Base-by-base conservation (phyloP, 2,797 vertebrate genomes). In the Thripadectes ignobilis region DNA sequence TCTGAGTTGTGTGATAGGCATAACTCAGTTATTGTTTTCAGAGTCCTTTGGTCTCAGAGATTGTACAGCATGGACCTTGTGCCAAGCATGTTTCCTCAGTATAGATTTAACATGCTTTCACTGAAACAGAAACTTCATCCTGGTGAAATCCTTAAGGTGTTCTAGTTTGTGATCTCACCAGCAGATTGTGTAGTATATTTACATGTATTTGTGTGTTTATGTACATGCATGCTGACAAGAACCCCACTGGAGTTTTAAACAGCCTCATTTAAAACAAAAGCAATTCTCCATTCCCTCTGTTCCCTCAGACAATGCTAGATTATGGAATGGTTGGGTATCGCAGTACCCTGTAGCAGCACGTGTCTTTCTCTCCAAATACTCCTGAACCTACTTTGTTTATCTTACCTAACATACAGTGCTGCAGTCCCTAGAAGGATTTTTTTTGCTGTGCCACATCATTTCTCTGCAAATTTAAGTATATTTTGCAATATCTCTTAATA, bases 31-130 rank as follows among this genome's bases (percentile, higher is more conserved):
- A 6, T 48, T 79, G 11, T 61, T 65, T n/a, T 61, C 51, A 57
- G 5, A 3, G 4, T 58, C 21, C 61, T 67, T 27, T 59, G 3
- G 5, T 59, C 36, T 67, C 29, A 38, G 46, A n/a, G 15, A 30
- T 3, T 20, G 5, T 24, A 62, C 15, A 12, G 14, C 3, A 0
- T 21, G 23, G 14, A 54, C 18, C 8, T 78, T 21, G 12, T 2
- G 23, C 14, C 29, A 30, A 10, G 16, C 17, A 32, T 0, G 0
- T 73, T 73, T 49, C 12, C 46, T 36, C n/a, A 51, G 30, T 39
- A 65, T 1, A 61, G 10, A 43, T 62, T 29, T 14, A 67, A 39
- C 1, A 10, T 51, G 26, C 41, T 59, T 81, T 26, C 14, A 59
- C 38, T n/a, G 27, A 46, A 81, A 81, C 2, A 6, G 6, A 48